Percentiles rank a stretch among this genome's conserved stretches.
Conservation (phyloP, 2,797 vertebrate genomes). For the Cetoscarus ocellatus region DNA sequence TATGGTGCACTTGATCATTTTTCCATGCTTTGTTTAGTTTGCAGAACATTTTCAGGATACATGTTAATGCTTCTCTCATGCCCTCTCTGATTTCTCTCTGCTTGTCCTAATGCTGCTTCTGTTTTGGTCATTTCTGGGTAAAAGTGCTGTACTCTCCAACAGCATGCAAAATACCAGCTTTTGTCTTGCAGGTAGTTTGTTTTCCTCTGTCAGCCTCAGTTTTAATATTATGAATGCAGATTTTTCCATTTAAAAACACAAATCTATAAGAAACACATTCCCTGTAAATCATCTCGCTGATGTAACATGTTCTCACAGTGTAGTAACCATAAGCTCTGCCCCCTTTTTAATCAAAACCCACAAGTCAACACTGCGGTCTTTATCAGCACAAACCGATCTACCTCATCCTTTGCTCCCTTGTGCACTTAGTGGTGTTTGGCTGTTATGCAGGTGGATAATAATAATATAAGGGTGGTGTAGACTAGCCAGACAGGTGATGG, state of each 20-base stretch:
- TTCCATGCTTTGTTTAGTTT: background rate
- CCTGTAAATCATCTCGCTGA: background rate
- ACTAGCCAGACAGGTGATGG: slow-evolving; percentile 84
- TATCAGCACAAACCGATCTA: slow-evolving; percentile 79
- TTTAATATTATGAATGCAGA: background rate
- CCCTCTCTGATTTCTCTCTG: too few relatives aligned
- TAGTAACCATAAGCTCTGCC: slow-evolving; percentile 9
- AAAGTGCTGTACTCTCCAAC: too few relatives aligned
- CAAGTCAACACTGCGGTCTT: slow-evolving; percentile 57
- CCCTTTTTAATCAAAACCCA: slow-evolving; percentile 3
- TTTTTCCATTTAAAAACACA: background rate
- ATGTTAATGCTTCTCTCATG: background rate
- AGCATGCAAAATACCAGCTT: too few relatives aligned
- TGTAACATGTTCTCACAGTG: background rate
- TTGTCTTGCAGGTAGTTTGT: background rate
- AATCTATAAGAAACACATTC: background rate
- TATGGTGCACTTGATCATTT: too few relatives aligned
- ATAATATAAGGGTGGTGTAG: slow-evolving; percentile 82
- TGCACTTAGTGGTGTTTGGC: slow-evolving; percentile 74
- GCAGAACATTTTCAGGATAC: background rate
- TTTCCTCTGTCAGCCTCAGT: background rate
- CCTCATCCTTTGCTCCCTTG: slow-evolving; percentile 55
- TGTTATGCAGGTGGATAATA: slow-evolving; percentile 84
- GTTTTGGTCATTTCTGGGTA: background rate
- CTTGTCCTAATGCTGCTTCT: too few relatives aligned